phyloP scores from a whole-genome alignment of 1,140 invertebrate genomes.

The Cydia fagiglandana region DNA sequence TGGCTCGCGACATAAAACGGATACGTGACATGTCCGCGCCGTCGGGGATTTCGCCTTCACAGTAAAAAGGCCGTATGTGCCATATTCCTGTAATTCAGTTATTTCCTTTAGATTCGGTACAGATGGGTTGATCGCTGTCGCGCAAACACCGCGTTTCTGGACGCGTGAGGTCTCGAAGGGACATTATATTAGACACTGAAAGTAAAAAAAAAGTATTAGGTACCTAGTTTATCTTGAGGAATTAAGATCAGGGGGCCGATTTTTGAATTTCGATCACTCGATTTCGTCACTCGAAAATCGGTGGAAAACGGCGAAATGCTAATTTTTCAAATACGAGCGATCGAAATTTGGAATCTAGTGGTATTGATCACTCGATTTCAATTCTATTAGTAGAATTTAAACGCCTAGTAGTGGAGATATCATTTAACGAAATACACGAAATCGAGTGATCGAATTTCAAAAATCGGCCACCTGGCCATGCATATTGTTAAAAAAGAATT shows the following conservation, averaged over 20 bases:
- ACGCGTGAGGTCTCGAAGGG: constrained; percentile 5
- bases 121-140: neutral
- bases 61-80: neutral
- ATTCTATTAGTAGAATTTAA: no score
- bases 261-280: no score
- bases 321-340: no score
- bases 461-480: no score
- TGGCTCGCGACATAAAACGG: constrained; percentile 19
- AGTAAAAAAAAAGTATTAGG: constrained; percentile 9
- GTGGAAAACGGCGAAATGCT: no score
- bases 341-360: no score
- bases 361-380: no score
- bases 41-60: neutral
- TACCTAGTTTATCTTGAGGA: neutral
- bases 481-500: no score
- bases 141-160: constrained; percentile 11
- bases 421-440: no score
- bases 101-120: neutral
- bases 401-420: no score
- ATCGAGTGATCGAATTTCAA: no score
- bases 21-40: constrained; percentile 11
- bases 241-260: constrained; percentile 2
- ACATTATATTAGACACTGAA: neutral
- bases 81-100: neutral
- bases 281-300: no score